phyloP scores from a whole-genome alignment of 2,888 invertebrate genomes.

The Xestobium rufovillosum region DNA sequence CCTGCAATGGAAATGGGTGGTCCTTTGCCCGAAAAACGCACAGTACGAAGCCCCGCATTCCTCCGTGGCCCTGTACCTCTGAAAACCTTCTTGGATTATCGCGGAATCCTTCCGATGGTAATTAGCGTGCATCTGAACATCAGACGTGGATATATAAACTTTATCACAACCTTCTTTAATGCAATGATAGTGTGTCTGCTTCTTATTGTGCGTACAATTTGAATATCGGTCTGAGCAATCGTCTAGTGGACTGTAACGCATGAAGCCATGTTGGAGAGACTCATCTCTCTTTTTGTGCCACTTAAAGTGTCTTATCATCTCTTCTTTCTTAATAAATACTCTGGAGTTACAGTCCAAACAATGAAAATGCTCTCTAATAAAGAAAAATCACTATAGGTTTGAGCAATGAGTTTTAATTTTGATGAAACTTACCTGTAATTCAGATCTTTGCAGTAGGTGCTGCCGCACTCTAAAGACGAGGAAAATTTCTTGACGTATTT shows the following conservation, averaged over 20 bases:
- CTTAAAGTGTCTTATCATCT: slow-evolving; percentile 97
- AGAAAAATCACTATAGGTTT: slow-evolving; percentile 8
- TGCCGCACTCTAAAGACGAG: slow-evolving; percentile 76
- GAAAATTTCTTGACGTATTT: slow-evolving; percentile 82
- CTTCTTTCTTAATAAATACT: slow-evolving; percentile 96
- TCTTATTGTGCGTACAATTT: slow-evolving; percentile 81
- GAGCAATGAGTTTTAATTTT: too few species aligned
- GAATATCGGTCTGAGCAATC: slow-evolving; percentile 73
- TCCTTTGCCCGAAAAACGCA: slow-evolving; percentile 87
- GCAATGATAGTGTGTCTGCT: slow-evolving; percentile 96
- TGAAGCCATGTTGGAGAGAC: slow-evolving; percentile 90
- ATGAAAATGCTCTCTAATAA: slow-evolving; percentile 84
- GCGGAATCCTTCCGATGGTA: slow-evolving; percentile 97
- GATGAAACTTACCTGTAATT: slow-evolving; percentile 56
- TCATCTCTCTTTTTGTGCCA: slow-evolving; percentile 99
- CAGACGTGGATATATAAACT: slow-evolving; percentile 96
- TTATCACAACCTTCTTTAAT: slow-evolving; percentile 90
- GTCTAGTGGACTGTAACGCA: slow-evolving; percentile 85
- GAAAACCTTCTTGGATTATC: slow-evolving; percentile 96
- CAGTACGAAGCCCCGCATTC: slow-evolving; percentile 89
- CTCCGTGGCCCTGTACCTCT: slow-evolving; percentile 91
- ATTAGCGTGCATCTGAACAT: slow-evolving; percentile 99
- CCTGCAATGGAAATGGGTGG: slow-evolving; percentile 96
- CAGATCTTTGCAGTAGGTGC: slow-evolving; percentile 77
- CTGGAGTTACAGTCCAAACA: slow-evolving; percentile 69